Evolutionary conservation across 2,888 invertebrate genomes (phyloP).

Genomic region (Caenorhabditis auriculariae): DNA sequence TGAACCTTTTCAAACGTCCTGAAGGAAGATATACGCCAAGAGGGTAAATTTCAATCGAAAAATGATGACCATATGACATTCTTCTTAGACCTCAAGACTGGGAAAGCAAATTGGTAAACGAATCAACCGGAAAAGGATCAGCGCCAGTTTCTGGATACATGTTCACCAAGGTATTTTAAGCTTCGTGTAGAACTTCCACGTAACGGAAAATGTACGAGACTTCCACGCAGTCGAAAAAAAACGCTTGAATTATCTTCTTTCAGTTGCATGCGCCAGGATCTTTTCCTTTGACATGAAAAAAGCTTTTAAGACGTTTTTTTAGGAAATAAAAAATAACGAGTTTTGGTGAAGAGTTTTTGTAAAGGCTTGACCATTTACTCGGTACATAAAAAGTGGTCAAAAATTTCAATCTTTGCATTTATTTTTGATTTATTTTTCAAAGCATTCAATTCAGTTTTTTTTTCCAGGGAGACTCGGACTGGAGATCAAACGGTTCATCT

Average conservation of each 20-base stretch:
- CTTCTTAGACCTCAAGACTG: constrained; percentile 57
- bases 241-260: too few species aligned
- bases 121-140: constrained; percentile 52
- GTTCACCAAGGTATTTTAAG: constrained; percentile 46
- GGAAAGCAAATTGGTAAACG: constrained; percentile 57
- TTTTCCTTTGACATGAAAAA: too few species aligned
- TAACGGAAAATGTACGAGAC: too few species aligned
- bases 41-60: constrained; percentile 31
- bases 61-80: too few species aligned
- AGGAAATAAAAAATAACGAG: not conserved
- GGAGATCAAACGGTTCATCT: constrained; percentile 53
- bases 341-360: too few species aligned
- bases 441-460: not conserved
- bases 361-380: too few species aligned
- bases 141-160: constrained; percentile 60
- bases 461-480: constrained; percentile 37
- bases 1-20: constrained; percentile 57
- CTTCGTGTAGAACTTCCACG: not conserved
- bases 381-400: too few species aligned
- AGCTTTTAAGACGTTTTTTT: not conserved
- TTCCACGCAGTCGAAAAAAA: too few species aligned
- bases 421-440: too few species aligned
- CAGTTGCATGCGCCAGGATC: too few species aligned
- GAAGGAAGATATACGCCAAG: constrained; percentile 58
- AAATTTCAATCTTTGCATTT: too few species aligned